Percentiles rank a stretch among this genome's conserved stretches.
Conservation (phyloP, 1,140 invertebrate species). For the Holcopasites calliopsidis region DNA sequence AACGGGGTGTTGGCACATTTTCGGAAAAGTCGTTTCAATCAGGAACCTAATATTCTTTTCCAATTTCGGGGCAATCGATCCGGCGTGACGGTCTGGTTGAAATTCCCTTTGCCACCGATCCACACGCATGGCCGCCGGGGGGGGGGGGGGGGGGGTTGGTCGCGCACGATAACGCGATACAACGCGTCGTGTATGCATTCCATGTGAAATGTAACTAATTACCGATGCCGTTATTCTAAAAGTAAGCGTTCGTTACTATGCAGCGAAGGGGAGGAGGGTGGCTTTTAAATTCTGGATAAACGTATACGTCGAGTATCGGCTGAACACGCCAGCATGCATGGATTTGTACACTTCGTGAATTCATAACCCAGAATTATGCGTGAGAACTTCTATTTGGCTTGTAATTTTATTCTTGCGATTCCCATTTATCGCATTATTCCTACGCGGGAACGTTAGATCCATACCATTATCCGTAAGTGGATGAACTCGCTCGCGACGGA, state of each 20-base stretch:
- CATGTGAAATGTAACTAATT: slow-evolving; percentile 58
- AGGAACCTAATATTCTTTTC: slow-evolving; percentile 72
- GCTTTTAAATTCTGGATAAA: slow-evolving; percentile 13
- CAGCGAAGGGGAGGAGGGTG: background rate
- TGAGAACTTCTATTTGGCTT: background rate
- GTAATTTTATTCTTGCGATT: background rate
- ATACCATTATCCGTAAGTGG: background rate
- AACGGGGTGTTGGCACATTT: slow-evolving; percentile 43
- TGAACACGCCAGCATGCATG: background rate
- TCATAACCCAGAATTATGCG: background rate
- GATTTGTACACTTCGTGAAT: background rate
- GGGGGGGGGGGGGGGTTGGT: slow-evolving; percentile 1
- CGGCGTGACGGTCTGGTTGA: slow-evolving; percentile 70
- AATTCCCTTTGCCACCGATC: slow-evolving; percentile 68
- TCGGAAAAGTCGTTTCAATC: slow-evolving; percentile 65
- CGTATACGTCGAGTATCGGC: slow-evolving; percentile 10
- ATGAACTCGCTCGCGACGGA: background rate
- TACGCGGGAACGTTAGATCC: no score
- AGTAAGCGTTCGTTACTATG: slow-evolving; percentile 43
- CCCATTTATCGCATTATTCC: no score
- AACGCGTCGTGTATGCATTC: slow-evolving; percentile 47
- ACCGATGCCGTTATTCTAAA: slow-evolving; percentile 58
- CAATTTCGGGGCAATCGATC: slow-evolving; percentile 71
- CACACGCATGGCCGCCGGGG: background rate
- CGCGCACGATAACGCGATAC: slow-evolving; percentile 61